Evolutionary conservation across 2,113 vertebrate species (phyloP).

Genomic region (Deroptyus accipitrinus): DNA sequence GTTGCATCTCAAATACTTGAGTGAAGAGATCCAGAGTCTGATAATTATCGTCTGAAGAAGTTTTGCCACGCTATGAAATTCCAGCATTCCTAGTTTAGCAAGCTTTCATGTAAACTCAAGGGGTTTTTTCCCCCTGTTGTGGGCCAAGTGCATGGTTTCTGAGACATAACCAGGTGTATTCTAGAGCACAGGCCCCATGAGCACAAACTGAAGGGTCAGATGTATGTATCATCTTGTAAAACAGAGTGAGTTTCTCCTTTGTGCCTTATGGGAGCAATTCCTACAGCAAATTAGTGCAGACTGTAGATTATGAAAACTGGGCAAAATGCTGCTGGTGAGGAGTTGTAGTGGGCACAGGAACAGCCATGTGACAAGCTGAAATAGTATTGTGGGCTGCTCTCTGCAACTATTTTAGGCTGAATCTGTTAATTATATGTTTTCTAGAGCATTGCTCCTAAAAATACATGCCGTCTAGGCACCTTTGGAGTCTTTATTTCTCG

Average conservation of each 20-base stretch:
- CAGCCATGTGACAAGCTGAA: background rate
- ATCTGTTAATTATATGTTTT: background rate
- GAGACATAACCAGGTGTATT: fast-evolving
- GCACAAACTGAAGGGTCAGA: background rate
- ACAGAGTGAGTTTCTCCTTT: background rate
- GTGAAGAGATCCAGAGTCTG: background rate
- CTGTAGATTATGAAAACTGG: background rate
- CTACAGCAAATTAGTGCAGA: background rate
- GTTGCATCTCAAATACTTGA: background rate
- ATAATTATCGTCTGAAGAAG: background rate
- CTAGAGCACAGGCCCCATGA: background rate
- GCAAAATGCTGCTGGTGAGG: background rate
- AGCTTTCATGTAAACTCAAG: background rate
- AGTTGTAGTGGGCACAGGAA: background rate
- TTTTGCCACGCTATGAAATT: background rate
- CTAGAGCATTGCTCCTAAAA: constrained; percentile 9
- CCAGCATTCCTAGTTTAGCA: background rate
- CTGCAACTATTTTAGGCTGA: background rate
- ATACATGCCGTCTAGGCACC: background rate
- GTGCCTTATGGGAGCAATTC: background rate
- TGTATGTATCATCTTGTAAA: background rate
- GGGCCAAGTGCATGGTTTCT: background rate
- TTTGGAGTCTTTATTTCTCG: background rate
- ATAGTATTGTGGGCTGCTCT: background rate
- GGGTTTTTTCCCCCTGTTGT: background rate